These are phyloP conservation scores for Protophormia terraenovae DNA, from an alignment of 2,888 invertebrate species.

Conservation along the genomic window DNA sequence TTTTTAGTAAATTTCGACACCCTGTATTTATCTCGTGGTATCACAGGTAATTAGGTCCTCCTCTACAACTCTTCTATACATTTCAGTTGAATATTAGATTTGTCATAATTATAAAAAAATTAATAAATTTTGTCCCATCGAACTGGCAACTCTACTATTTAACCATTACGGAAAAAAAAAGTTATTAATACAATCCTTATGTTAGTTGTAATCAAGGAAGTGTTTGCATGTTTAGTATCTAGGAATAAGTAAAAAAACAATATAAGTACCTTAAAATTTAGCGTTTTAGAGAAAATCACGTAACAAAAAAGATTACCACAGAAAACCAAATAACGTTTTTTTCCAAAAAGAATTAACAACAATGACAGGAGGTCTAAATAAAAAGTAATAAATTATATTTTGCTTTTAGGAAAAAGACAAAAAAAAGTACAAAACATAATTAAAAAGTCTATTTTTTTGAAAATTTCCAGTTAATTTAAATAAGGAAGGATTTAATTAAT, in stretches of 20 bases:
- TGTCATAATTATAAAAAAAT: no score
- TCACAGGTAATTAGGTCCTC: no score
- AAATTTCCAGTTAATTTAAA: background rate
- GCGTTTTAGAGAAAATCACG: background rate
- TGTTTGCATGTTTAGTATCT: slow-evolving; percentile 22
- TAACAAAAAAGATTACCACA: background rate
- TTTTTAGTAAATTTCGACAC: no score
- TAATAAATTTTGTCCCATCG: no score
- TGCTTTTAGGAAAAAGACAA: background rate
- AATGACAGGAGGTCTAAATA: slow-evolving; percentile 14
- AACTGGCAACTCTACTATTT: background rate
- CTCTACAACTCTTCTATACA: no score
- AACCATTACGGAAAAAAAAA: background rate
- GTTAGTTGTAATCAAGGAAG: slow-evolving; percentile 11
- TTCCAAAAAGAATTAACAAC: background rate
- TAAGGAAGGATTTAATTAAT: background rate
- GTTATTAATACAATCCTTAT: slow-evolving; percentile 22
- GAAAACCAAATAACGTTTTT: background rate
- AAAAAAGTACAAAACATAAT: background rate
- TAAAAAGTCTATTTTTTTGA: no score
- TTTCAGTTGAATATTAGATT: no score
- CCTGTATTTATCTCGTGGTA: no score
- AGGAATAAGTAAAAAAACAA: background rate
- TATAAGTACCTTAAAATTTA: background rate
- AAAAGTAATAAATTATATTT: background rate